Evolutionary conservation across 1,140 invertebrate genomes (phyloP).

Genomic region (Rhynchophorus ferrugineus): DNA sequence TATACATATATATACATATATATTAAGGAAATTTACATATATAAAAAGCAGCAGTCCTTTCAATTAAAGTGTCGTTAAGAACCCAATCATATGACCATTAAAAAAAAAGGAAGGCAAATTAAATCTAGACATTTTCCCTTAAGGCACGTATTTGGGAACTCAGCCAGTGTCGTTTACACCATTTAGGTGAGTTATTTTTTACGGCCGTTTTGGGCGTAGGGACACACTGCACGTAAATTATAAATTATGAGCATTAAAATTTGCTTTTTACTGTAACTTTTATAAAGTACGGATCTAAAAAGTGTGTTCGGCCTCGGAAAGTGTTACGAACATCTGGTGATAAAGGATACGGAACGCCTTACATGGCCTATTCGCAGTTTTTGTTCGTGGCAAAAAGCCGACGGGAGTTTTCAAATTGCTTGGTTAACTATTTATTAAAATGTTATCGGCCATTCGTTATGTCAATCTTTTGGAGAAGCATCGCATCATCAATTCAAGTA

Average conservation of each 20-base stretch:
- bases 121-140: not conserved
- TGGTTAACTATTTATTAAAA: too few relatives aligned
- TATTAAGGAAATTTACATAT: too few relatives aligned
- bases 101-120: not conserved
- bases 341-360: not conserved
- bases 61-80: too few relatives aligned
- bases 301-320: not conserved
- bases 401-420: too few relatives aligned
- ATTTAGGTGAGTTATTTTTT: not conserved
- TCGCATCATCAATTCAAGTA: too few relatives aligned
- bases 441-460: too few relatives aligned
- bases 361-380: not conserved
- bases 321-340: not conserved
- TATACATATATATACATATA: constrained; percentile 9
- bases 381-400: too few relatives aligned
- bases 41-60: constrained; percentile 1
- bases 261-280: not conserved
- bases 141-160: not conserved
- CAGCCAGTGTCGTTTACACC: not conserved
- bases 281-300: not conserved
- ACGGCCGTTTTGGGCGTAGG: not conserved
- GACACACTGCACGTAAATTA: not conserved
- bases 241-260: not conserved
- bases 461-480: too few relatives aligned
- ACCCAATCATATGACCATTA: too few relatives aligned